These are phyloP conservation scores for Melinopterus prodromus DNA, from an alignment of 2,888 invertebrate genomes.

Conservation along the genomic window DNA sequence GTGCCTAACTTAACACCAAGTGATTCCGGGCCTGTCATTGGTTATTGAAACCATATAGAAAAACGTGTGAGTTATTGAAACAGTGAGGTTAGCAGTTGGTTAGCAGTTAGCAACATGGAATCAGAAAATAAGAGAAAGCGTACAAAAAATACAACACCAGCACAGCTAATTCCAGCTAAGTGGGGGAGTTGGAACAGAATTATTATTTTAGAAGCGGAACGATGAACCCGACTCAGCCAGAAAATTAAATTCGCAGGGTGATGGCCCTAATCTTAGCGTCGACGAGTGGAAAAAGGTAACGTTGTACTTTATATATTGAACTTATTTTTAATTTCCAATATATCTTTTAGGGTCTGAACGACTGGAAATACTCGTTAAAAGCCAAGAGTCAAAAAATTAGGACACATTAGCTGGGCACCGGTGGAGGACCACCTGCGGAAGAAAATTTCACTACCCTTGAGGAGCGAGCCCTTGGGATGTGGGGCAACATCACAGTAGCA, in stretches of 20 bases:
- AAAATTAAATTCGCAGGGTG: background rate
- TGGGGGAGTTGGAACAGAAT: too few relatives aligned
- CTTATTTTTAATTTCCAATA: background rate
- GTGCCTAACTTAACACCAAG: too few relatives aligned
- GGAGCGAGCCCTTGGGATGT: background rate
- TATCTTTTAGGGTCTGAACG: too few relatives aligned
- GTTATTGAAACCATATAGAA: too few relatives aligned
- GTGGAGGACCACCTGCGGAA: background rate
- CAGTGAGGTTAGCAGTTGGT: too few relatives aligned
- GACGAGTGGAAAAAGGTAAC: background rate
- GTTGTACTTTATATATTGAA: background rate
- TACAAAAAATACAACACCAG: too few relatives aligned
- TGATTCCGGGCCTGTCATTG: too few relatives aligned
- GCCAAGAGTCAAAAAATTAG: background rate
- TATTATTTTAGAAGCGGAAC: background rate
- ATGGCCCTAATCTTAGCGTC: background rate
- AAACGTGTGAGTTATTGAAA: too few relatives aligned
- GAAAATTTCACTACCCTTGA: background rate
- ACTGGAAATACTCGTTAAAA: too few relatives aligned
- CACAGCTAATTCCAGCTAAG: too few relatives aligned
- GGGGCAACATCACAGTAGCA: background rate
- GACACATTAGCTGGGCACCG: background rate
- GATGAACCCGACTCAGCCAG: background rate
- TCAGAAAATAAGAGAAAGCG: too few relatives aligned
- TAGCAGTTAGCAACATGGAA: too few relatives aligned